Evolutionary conservation across 2,113 vertebrate species (phyloP).

Genomic region (Drymodes brunneopygia): DNA sequence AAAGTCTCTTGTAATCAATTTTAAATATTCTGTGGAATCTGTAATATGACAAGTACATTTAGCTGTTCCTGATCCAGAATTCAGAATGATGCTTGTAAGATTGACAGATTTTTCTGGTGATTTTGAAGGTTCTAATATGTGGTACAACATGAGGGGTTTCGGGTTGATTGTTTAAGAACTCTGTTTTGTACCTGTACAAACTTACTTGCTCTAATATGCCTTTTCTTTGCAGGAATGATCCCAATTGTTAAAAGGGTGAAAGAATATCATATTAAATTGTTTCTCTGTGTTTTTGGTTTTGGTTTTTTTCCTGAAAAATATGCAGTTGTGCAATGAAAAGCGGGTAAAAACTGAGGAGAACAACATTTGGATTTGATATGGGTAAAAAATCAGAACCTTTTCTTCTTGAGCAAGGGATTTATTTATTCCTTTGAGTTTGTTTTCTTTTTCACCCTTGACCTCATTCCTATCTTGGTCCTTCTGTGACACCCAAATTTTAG

Average conservation of each 20-base stretch:
- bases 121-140: neutral
- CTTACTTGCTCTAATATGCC: neutral
- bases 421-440: neutral
- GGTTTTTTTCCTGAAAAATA: neutral
- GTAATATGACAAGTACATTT: neutral
- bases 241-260: fast-evolving
- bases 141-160: neutral
- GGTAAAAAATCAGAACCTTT: neutral
- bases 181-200: neutral
- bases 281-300: neutral
- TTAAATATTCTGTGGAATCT: neutral
- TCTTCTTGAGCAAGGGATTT: neutral
- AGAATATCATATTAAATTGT: fast-evolving
- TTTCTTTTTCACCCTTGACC: neutral
- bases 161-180: neutral
- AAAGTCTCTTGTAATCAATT: neutral
- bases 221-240: neutral
- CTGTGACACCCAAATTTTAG: neutral
- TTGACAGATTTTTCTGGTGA: neutral
- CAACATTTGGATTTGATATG: neutral
- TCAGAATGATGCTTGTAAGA: neutral
- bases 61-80: neutral
- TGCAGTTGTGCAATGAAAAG: neutral
- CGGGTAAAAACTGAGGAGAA: neutral
- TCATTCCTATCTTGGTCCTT: neutral